phyloP scores from a whole-genome alignment of 2,888 invertebrate species.

The Agrotis ipsilon region DNA sequence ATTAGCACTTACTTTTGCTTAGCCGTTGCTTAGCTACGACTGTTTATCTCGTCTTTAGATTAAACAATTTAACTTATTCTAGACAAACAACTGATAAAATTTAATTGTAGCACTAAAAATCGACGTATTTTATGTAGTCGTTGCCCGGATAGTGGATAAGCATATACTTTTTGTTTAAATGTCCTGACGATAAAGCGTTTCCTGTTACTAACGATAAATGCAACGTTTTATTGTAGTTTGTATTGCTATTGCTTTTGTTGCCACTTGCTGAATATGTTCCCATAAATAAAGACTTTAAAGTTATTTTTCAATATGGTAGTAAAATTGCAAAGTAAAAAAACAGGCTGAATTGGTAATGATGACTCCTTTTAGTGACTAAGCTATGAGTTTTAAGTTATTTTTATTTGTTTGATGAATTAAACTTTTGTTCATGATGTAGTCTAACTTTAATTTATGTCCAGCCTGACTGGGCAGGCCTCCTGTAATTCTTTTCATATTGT shows the following conservation, averaged over 20 bases:
- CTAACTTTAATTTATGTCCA: no score
- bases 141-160: slow-evolving; percentile 56
- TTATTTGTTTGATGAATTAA: no score
- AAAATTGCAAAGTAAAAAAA: no score
- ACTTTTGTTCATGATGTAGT: no score
- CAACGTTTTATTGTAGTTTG: slow-evolving; percentile 44
- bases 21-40: no score
- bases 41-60: no score
- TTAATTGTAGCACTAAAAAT: not conserved
- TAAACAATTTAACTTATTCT: not conserved
- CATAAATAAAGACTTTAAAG: not conserved
- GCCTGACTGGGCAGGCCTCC: no score
- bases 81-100: not conserved
- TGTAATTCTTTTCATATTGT: no score
- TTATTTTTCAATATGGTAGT: not conserved
- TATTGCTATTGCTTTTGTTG: slow-evolving; percentile 21
- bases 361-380: no score
- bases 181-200: slow-evolving; percentile 65
- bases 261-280: slow-evolving; percentile 17
- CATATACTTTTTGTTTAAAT: slow-evolving; percentile 51
- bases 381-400: no score
- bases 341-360: no score
- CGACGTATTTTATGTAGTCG: slow-evolving; percentile 52
- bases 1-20: no score
- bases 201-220: slow-evolving; percentile 63